Conservation (phyloP, 2,797 vertebrate species). For the Neosilurus mollespiculum region DNA sequence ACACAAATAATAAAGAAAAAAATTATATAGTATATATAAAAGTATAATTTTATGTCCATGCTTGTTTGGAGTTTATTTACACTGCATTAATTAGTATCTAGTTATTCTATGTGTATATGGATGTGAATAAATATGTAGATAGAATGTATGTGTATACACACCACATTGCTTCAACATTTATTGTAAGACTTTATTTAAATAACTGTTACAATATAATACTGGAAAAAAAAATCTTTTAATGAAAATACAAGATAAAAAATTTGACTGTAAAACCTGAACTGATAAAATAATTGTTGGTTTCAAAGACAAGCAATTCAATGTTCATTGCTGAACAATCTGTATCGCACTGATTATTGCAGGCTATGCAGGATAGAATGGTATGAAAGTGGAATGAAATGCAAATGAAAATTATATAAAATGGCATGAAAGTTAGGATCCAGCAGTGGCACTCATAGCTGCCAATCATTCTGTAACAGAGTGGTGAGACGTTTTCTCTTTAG, state of each 20-base stretch:
- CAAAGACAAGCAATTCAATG: too few species aligned
- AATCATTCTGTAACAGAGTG: neutral
- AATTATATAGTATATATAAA: too few species aligned
- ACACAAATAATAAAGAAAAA: neutral
- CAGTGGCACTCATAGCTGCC: neutral
- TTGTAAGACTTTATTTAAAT: conserved; percentile 41
- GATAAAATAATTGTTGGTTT: neutral
- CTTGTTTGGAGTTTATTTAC: neutral
- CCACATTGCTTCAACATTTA: neutral
- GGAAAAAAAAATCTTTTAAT: conserved; percentile 33
- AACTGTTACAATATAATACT: conserved; percentile 35
- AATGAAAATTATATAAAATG: too few species aligned
- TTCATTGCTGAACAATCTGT: neutral
- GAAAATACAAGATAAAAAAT: neutral
- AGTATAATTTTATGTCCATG: neutral
- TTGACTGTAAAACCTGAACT: neutral
- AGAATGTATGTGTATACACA: neutral
- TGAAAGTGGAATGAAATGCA: neutral
- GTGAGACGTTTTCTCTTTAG: neutral
- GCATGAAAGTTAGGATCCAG: neutral
- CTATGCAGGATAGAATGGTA: neutral
- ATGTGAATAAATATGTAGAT: too few species aligned
- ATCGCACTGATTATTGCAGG: neutral
- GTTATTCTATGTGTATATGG: neutral
- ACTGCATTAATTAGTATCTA: neutral